Conservation (phyloP, 2,888 invertebrate genomes). For the Epirrhoe alternata region DNA sequence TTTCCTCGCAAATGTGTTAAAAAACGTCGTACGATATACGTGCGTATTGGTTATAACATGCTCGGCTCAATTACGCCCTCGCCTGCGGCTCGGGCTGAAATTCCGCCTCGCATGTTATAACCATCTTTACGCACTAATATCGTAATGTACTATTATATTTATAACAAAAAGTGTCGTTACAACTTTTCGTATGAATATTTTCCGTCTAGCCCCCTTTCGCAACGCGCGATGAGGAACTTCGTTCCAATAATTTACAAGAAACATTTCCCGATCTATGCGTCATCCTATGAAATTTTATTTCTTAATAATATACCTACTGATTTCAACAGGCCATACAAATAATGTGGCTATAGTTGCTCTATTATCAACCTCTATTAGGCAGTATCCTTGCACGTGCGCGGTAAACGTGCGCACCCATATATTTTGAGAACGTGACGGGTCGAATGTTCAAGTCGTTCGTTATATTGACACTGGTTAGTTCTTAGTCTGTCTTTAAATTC, state of each 20-base stretch:
- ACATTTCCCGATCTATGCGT: neutral
- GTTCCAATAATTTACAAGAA: neutral
- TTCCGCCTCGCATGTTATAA: no score
- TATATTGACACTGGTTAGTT: neutral
- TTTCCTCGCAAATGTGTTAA: no score
- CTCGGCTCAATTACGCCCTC: no score
- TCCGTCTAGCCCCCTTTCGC: no score
- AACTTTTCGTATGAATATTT: no score
- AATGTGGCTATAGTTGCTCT: constrained; percentile 52
- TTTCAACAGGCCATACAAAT: constrained; percentile 43
- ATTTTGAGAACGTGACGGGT: constrained; percentile 55
- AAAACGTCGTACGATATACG: no score
- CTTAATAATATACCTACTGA: neutral
- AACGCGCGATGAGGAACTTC: no score
- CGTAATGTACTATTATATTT: no score
- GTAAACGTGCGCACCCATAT: constrained; percentile 46
- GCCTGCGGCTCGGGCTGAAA: no score
- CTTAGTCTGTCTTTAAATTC: neutral
- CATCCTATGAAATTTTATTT: neutral
- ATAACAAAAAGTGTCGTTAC: no score
- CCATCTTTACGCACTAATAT: no score
- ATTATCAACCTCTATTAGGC: constrained; percentile 45
- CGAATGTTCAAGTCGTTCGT: constrained; percentile 44
- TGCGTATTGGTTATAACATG: no score
- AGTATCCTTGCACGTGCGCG: constrained; percentile 55